Evolutionary conservation across 1,140 invertebrate species (phyloP).

Genomic region (Tetragonula clypearis): DNA sequence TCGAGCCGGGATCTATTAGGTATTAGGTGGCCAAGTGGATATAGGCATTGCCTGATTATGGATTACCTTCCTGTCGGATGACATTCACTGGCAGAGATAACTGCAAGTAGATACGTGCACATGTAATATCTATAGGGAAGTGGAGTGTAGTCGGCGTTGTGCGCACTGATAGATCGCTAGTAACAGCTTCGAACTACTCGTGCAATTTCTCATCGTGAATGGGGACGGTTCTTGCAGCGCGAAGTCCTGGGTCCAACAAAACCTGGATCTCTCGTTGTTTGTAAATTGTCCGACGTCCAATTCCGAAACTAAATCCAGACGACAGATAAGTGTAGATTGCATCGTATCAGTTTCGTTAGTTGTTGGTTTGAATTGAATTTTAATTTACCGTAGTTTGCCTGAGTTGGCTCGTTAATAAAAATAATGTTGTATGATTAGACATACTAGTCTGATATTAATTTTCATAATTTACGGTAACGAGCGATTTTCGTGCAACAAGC

Average conservation of each 20-base stretch:
- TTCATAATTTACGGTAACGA: too few species aligned
- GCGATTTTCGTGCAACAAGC: too few species aligned
- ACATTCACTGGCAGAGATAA: constrained; percentile 63
- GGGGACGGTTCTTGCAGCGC: not conserved
- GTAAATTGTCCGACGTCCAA: not conserved
- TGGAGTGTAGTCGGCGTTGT: constrained; percentile 35
- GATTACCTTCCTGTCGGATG: constrained; percentile 61
- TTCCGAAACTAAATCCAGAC: not conserved
- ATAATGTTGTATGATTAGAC: too few species aligned
- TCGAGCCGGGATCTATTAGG: constrained; percentile 53
- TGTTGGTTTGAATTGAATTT: too few species aligned
- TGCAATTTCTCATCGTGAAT: constrained; percentile 4
- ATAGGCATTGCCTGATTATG: constrained; percentile 64
- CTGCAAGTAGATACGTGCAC: constrained; percentile 49
- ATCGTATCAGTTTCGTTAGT: too few species aligned
- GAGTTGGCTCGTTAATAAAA: too few species aligned
- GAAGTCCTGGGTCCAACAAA: not conserved
- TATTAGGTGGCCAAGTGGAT: constrained; percentile 55
- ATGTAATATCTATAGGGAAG: constrained; percentile 52
- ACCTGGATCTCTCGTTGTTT: not conserved
- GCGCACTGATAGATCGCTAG: constrained; percentile 30
- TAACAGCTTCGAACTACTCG: constrained; percentile 25
- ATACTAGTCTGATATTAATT: too few species aligned
- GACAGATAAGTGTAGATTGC: too few species aligned
- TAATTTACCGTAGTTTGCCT: too few species aligned